phyloP scores from a whole-genome alignment of 2,113 vertebrate genomes.

The Phylloscopus trochilus region DNA sequence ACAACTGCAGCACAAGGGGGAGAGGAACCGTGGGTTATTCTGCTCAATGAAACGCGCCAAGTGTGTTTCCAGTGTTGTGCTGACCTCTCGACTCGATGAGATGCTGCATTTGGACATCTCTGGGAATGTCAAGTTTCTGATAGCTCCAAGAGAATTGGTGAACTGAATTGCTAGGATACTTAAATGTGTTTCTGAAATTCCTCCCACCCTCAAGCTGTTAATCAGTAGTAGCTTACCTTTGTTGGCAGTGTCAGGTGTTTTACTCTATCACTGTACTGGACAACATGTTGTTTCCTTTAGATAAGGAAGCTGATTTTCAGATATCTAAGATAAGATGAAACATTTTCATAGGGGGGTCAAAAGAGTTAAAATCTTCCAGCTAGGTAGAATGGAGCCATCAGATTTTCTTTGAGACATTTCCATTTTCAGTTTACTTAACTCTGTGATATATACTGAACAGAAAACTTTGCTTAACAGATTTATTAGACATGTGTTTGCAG shows the following conservation, averaged over 20 bases:
- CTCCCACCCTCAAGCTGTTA: not conserved
- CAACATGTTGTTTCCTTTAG: not conserved
- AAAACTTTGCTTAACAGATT: not conserved
- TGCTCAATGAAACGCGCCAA: accelerated
- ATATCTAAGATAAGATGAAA: not conserved
- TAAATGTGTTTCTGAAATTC: not conserved
- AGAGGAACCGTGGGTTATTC: accelerated
- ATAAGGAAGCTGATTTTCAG: not conserved
- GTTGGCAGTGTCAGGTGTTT: not conserved
- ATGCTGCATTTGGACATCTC: not conserved
- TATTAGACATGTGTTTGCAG: not conserved
- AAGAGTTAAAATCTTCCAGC: not conserved
- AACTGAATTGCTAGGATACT: not conserved
- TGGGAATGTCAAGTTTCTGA: not conserved
- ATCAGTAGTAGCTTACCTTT: not conserved
- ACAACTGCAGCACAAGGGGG: not conserved
- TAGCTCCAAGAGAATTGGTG: not conserved
- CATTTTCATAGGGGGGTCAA: not conserved
- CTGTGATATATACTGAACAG: not conserved
- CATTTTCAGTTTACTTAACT: not conserved
- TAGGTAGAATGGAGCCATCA: not conserved
- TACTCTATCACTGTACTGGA: accelerated
- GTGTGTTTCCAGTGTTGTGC: not conserved
- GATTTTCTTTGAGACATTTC: not conserved
- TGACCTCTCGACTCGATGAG: not conserved